A percentile compares a stretch with the other conserved stretches of the same genome.
Evolutionary conservation across 2,113 vertebrate species (phyloP).

Genomic region (Syngnathoides biaculeatus): DNA sequence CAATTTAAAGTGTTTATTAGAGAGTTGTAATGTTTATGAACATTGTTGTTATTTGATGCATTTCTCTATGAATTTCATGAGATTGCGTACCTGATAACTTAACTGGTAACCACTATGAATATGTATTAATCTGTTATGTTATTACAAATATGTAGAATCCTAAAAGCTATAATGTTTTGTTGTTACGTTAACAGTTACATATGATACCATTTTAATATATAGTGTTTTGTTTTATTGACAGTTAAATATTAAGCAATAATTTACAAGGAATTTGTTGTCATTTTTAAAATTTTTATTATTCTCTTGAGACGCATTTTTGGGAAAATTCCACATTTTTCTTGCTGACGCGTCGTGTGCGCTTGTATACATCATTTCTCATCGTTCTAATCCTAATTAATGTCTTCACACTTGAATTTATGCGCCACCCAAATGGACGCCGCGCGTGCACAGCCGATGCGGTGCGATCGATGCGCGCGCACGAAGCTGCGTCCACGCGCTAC

Average conservation of each 20-base stretch:
- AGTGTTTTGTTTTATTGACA: too few species aligned
- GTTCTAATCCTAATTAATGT: background rate
- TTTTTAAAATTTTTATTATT: too few species aligned
- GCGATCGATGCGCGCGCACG: constrained; percentile 1
- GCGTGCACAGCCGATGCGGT: constrained; percentile 1
- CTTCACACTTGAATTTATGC: background rate
- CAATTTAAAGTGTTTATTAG: too few species aligned
- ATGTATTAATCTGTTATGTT: too few species aligned
- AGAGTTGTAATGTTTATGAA: background rate
- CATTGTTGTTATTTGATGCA: background rate
- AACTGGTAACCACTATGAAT: too few species aligned
- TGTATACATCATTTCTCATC: background rate
- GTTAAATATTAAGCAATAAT: too few species aligned
- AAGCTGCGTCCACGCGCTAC: background rate
- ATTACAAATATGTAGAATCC: too few species aligned
- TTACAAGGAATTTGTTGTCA: too few species aligned
- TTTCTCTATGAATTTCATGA: background rate
- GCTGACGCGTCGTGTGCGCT: background rate
- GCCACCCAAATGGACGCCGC: background rate
- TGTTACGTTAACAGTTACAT: too few species aligned
- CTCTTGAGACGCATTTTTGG: background rate
- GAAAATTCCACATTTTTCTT: background rate
- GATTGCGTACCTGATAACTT: background rate
- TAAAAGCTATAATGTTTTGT: too few species aligned
- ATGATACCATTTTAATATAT: too few species aligned